Conservation (phyloP, 1,140 invertebrate species). For the Aphelenchoides avenae region DNA sequence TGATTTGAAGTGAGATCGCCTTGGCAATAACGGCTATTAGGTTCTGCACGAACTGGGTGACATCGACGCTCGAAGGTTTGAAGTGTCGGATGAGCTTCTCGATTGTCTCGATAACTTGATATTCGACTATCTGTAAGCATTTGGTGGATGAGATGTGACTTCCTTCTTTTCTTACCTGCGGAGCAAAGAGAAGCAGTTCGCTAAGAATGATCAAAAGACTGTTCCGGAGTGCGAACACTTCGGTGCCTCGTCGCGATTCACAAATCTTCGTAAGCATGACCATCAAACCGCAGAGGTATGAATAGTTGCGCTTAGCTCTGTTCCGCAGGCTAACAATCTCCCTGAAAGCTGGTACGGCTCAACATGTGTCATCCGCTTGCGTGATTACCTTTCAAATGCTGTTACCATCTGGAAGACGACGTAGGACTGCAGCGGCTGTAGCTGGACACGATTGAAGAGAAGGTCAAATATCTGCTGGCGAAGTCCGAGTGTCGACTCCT, state of each 20-base stretch:
- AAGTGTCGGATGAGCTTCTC: conserved; percentile 40
- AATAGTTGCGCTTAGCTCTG: conserved; percentile 50
- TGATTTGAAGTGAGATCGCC: conserved; percentile 75
- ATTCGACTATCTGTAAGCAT: conserved; percentile 14
- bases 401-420: conserved; percentile 53
- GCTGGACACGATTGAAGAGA: conserved; percentile 49
- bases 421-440: conserved; percentile 57
- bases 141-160: conserved; percentile 14
- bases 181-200: conserved; percentile 48
- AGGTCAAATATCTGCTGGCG: conserved; percentile 54
- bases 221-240: conserved; percentile 34
- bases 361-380: conserved; percentile 1
- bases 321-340: conserved; percentile 43
- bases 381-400: conserved; percentile 46
- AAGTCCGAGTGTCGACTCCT: conserved; percentile 48
- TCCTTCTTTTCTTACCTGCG: conserved; percentile 27
- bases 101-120: conserved; percentile 43
- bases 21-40: conserved; percentile 59
- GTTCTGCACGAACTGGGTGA: conserved; percentile 45
- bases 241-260: conserved; percentile 37
- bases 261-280: conserved; percentile 51
- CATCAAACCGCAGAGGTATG: conserved; percentile 52
- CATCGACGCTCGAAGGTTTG: conserved; percentile 39
- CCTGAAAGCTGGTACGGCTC: conserved; percentile 17
- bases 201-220: conserved; percentile 40